Evolutionary conservation across 2,888 invertebrate species (phyloP).

Genomic region (Eupeodes luniger): DNA sequence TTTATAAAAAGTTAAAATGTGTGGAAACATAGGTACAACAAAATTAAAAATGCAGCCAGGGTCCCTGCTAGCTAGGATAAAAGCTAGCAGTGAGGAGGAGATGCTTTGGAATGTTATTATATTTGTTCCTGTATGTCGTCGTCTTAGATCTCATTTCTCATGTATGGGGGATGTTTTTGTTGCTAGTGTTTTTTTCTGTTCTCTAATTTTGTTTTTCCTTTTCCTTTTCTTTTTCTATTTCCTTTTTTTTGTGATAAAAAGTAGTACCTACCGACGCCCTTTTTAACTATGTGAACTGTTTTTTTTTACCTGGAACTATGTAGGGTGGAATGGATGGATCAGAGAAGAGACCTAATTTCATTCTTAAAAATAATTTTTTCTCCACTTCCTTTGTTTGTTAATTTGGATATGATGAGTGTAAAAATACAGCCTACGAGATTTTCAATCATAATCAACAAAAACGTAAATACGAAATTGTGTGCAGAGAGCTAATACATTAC

Average conservation of each 20-base stretch:
- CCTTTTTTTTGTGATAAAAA: constrained; percentile 22
- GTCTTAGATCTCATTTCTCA: constrained; percentile 35
- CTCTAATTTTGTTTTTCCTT: constrained; percentile 21
- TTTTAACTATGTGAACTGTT: constrained; percentile 62
- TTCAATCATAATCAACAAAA: constrained; percentile 65
- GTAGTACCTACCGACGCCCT: constrained; percentile 69
- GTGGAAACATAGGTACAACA: constrained; percentile 28
- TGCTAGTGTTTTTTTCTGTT: constrained; percentile 15
- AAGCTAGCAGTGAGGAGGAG: constrained; percentile 22
- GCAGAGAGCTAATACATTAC: constrained; percentile 39
- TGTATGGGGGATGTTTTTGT: constrained; percentile 22
- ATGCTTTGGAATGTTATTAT: constrained; percentile 56
- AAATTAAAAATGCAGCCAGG: not conserved
- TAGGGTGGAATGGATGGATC: not conserved
- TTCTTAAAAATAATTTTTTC: constrained; percentile 62
- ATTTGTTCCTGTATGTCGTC: constrained; percentile 48
- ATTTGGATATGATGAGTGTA: constrained; percentile 40
- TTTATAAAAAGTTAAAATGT: constrained; percentile 45
- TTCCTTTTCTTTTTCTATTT: constrained; percentile 9
- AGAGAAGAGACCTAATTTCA: constrained; percentile 52
- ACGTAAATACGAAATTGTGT: constrained; percentile 71
- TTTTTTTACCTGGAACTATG: constrained; percentile 10
- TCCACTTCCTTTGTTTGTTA: constrained; percentile 17
- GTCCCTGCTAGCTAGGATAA: not conserved
- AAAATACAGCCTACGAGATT: constrained; percentile 57